Base-by-base conservation (phyloP, 2,797 vertebrate species). In the Zalophus californianus region DNA sequence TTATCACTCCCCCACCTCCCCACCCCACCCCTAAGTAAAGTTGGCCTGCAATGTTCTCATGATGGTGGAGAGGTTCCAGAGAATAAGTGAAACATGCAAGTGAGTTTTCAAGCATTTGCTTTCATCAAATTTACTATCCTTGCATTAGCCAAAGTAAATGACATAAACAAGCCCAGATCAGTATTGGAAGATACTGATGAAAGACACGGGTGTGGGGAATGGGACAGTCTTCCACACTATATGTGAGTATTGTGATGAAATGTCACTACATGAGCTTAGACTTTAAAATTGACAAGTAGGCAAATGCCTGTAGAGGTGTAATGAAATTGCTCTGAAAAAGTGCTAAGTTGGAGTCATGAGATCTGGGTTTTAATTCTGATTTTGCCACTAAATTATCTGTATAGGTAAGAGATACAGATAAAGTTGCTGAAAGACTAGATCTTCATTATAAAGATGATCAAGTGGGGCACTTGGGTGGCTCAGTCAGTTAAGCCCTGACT, bases 241-340 rank as follows among this genome's bases (percentile, higher is more conserved):
- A 3, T 3, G 25, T 38, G 75, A 1, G 1, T 4, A 0, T n/a
- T 1, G 0, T 38, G 12, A 52, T 8, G 7, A 32, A 7, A 6
- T 29, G 58, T 20, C 20, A 0, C 62, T 16, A 1, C 3, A 0
- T 38, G 23, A 44, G 23, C 50, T 29, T 3, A 62, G 64, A 38
- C 41, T 27, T 41, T 29, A 14, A 56, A 44, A 20, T 2, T 12
- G 41, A 72, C 9, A 35, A 5, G 23, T 11, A 10, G 0, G 4
- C 29, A n/a, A 9, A 7, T 23, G 16, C 7, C 11, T 25, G 0
- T 11, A 2, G 1, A 15, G 11, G 3, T n/a, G 0, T 21, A 2
- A 60, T 8, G 48, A 23, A 4, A 29, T 82, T 70, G 56, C 44
- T 75, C 72, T n/a, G 29, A 29, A 32, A 77, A 75, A 84, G 9